A percentile compares a stretch with the other conserved stretches of the same genome.
Evolutionary conservation across 2,113 vertebrate species (phyloP).

Genomic region (Micronisus gabar): DNA sequence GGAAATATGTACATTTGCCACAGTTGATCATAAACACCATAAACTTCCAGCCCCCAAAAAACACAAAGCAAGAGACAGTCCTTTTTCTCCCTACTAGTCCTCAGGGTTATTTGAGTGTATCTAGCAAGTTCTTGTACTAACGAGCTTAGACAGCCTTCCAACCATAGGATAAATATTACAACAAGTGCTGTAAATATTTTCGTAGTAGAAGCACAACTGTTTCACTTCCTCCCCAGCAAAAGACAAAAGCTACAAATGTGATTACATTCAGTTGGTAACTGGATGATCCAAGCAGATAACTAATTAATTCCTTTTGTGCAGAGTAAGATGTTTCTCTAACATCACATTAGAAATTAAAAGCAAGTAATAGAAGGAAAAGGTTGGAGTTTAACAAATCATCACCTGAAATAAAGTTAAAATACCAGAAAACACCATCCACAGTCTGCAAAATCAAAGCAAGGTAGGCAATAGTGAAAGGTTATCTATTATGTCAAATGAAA

Average conservation of each 20-base stretch:
- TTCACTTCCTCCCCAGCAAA: not conserved
- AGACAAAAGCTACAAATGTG: not conserved
- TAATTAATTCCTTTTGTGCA: not conserved
- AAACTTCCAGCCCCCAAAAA: not conserved
- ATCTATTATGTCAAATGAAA: not conserved
- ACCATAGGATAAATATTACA: not conserved
- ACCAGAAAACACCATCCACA: not conserved
- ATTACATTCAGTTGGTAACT: not conserved
- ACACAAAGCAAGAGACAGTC: not conserved
- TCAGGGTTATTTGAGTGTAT: not conserved
- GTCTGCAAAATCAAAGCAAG: not conserved
- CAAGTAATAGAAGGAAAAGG: not conserved
- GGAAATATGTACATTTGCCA: not conserved
- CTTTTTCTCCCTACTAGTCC: not conserved
- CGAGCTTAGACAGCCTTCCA: not conserved
- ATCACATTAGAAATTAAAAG: not conserved
- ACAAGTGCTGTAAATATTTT: constrained; percentile 20
- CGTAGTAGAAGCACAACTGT: not conserved
- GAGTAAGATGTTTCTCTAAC: not conserved
- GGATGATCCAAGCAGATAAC: not conserved
- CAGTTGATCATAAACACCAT: not conserved
- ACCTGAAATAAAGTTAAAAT: not conserved
- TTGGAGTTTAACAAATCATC: not conserved
- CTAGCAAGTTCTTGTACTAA: not conserved
- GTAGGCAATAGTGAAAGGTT: not conserved